These are phyloP conservation scores for Eilema caniola DNA, from an alignment of 2,888 invertebrate species.

Conservation along the genomic window DNA sequence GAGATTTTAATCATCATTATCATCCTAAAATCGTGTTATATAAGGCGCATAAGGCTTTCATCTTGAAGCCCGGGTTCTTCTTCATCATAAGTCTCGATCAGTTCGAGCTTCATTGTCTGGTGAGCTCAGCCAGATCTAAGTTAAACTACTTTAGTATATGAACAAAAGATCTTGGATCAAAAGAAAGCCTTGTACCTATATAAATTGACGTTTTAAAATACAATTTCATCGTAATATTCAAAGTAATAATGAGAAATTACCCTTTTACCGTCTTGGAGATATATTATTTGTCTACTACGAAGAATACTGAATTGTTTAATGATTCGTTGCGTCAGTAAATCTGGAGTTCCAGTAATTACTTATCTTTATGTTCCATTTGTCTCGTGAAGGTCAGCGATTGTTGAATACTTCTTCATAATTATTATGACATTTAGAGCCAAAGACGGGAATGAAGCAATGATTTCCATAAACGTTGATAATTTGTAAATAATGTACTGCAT, in stretches of 20 bases:
- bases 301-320: conserved; percentile 5
- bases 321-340: conserved; percentile 10
- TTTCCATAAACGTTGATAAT: neutral
- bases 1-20: no score
- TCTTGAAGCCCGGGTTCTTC: no score
- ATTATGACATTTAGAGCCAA: neutral
- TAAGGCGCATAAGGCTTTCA: no score
- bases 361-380: conserved; percentile 10
- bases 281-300: neutral
- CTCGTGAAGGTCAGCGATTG: neutral
- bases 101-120: no score
- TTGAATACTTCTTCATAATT: neutral
- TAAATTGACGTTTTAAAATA: neutral
- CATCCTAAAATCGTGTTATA: no score
- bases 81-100: no score
- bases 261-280: neutral
- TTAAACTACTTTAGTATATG: no score
- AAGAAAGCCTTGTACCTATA: neutral
- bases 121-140: no score
- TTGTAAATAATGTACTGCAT: neutral
- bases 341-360: conserved; percentile 6
- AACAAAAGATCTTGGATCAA: neutral
- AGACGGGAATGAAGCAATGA: neutral
- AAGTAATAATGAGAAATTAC: neutral
- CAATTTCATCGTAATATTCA: neutral